phyloP scores from a whole-genome alignment of 2,888 invertebrate genomes.

The Ligdia adustata region DNA sequence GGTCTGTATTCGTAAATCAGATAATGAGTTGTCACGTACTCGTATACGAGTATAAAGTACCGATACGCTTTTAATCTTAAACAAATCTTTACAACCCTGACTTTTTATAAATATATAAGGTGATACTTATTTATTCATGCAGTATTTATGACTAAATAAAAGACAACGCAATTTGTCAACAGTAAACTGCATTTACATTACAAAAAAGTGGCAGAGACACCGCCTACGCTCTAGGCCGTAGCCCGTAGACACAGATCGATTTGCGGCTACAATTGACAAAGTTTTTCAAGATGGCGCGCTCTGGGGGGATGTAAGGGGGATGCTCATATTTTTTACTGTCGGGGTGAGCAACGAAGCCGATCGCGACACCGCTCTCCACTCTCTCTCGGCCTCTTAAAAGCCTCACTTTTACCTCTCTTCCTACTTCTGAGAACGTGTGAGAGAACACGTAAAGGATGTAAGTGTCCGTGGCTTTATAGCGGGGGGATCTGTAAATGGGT shows the following conservation, averaged over 20 bases:
- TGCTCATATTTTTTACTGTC: constrained; percentile 84
- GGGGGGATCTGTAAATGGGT: constrained; percentile 43
- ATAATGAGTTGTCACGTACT: too few species aligned
- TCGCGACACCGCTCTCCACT: constrained; percentile 82
- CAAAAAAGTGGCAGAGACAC: constrained; percentile 14
- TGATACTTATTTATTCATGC: too few species aligned
- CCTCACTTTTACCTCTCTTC: constrained; percentile 67
- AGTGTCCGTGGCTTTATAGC: constrained; percentile 61
- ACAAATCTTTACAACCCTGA: too few species aligned
- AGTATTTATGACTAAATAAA: too few species aligned
- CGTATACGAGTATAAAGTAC: too few species aligned
- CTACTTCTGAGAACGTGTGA: constrained; percentile 62
- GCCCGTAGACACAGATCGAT: constrained; percentile 76
- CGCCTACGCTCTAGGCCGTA: constrained; percentile 43
- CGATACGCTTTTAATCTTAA: too few species aligned
- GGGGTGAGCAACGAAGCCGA: constrained; percentile 82
- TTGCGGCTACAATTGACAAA: constrained; percentile 80
- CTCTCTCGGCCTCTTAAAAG: constrained; percentile 79
- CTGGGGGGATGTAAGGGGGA: constrained; percentile 59
- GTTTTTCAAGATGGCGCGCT: constrained; percentile 80
- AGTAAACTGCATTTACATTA: too few species aligned
- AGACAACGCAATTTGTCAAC: too few species aligned
- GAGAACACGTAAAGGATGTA: constrained; percentile 62
- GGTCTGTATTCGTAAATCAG: too few species aligned
- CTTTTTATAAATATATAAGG: too few species aligned